Evolutionary conservation across 1,140 invertebrate species (phyloP).

Genomic region (Apis cerana): DNA sequence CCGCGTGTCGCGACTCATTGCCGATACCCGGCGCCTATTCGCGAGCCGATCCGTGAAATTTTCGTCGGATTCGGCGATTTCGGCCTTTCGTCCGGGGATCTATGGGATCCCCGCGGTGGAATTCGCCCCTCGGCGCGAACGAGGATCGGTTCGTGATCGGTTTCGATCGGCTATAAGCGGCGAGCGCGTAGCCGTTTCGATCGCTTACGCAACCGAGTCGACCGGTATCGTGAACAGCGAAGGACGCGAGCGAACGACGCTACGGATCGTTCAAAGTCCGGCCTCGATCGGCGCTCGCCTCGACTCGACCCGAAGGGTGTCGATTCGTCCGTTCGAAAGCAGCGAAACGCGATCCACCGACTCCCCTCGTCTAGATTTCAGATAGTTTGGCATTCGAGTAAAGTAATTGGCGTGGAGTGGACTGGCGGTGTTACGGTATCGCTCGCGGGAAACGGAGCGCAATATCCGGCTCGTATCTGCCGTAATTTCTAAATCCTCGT

Average conservation of each 20-base stretch:
- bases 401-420: slow-evolving; percentile 38
- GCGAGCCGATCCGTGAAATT: background rate
- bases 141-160: slow-evolving; percentile 59
- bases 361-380: background rate
- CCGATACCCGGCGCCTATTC: background rate
- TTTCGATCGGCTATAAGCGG: slow-evolving; percentile 55
- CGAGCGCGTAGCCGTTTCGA: slow-evolving; percentile 68
- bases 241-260: slow-evolving; percentile 75
- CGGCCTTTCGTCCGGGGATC: no score
- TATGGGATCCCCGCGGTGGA: slow-evolving; percentile 27
- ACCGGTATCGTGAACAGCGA: slow-evolving; percentile 76
- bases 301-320: slow-evolving; percentile 64
- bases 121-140: slow-evolving; percentile 55
- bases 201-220: slow-evolving; percentile 76
- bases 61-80: background rate
- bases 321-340: no score
- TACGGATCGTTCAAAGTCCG: slow-evolving; percentile 71
- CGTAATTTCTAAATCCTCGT: slow-evolving; percentile 47
- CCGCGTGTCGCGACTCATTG: background rate
- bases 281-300: slow-evolving; percentile 45
- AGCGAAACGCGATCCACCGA: background rate
- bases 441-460: slow-evolving; percentile 48
- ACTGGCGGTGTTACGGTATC: slow-evolving; percentile 38
- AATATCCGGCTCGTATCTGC: slow-evolving; percentile 45
- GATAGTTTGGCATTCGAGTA: slow-evolving; percentile 27